Evolutionary conservation across 2,888 invertebrate genomes (phyloP).

Genomic region (Odontothrips loti): DNA sequence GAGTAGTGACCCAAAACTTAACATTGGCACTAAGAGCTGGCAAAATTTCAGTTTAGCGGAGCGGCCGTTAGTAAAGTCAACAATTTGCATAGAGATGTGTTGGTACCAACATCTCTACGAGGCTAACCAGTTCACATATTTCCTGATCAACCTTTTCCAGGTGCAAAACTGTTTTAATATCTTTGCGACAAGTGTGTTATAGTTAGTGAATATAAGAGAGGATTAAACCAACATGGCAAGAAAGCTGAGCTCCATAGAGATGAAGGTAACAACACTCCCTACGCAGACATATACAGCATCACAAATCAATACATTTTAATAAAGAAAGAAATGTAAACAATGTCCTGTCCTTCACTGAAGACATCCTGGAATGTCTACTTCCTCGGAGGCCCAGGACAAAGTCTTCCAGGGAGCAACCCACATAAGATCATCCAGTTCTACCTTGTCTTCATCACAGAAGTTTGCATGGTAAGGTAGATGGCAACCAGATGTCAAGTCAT

Average conservation of each 20-base stretch:
- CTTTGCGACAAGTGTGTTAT: neutral
- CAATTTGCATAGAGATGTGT: conserved; percentile 15
- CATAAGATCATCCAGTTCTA: no score
- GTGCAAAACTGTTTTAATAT: neutral
- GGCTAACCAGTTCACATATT: neutral
- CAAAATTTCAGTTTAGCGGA: conserved; percentile 14
- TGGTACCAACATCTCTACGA: neutral
- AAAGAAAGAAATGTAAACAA: neutral
- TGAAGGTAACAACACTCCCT: conserved; percentile 4
- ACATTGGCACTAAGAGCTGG: conserved; percentile 3
- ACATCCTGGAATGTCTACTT: no score
- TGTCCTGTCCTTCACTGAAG: no score
- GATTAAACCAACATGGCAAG: neutral
- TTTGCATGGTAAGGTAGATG: neutral
- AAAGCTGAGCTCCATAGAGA: conserved; percentile 19
- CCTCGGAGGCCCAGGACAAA: no score
- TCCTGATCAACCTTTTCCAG: no score
- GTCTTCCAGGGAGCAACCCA: no score
- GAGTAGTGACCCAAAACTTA: neutral
- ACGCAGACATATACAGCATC: neutral
- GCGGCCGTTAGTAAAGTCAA: neutral
- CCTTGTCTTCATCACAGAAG: no score
- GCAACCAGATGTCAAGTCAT: neutral
- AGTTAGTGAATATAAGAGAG: neutral
- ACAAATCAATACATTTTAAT: neutral